A percentile compares a stretch with the other conserved stretches of the same genome.
Evolutionary conservation across 1,140 invertebrate species (phyloP).

Genomic region (Belonocnema kinseyi): DNA sequence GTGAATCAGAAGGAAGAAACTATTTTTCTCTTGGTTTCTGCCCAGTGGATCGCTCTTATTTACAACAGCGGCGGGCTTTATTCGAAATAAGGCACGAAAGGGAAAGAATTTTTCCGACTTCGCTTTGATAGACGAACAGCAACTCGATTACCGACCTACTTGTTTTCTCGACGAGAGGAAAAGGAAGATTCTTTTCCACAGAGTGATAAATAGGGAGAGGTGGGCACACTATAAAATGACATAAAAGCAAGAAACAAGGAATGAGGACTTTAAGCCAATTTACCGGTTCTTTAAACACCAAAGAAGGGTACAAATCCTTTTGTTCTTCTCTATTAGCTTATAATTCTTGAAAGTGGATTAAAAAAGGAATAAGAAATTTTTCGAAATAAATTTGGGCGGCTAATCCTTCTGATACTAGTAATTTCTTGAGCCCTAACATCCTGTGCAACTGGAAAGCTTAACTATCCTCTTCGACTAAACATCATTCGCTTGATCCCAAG

Average conservation of each 20-base stretch:
- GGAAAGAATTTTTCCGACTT: not conserved
- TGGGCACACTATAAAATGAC: not conserved
- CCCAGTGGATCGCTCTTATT: not conserved
- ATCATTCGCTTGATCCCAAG: too few relatives aligned
- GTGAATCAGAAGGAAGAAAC: not conserved
- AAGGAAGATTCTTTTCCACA: not conserved
- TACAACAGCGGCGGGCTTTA: constrained; percentile 22
- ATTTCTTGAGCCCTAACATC: too few relatives aligned
- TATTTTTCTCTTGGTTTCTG: not conserved
- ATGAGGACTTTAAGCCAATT: too few relatives aligned
- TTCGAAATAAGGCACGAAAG: not conserved
- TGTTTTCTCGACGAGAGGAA: not conserved
- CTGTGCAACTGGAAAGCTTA: too few relatives aligned
- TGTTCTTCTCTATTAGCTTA: too few relatives aligned
- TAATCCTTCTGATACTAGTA: too few relatives aligned
- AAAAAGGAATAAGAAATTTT: too few relatives aligned
- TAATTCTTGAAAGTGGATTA: too few relatives aligned
- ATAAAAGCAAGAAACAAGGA: not conserved
- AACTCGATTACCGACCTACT: constrained; percentile 17
- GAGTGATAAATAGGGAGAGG: not conserved
- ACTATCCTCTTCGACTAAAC: too few relatives aligned
- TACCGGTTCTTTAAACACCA: too few relatives aligned
- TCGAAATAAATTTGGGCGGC: too few relatives aligned
- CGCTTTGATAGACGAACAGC: not conserved
- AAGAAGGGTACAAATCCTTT: too few relatives aligned